Conservation (phyloP, 2,888 invertebrate genomes). For the Rotaria sp. region DNA sequence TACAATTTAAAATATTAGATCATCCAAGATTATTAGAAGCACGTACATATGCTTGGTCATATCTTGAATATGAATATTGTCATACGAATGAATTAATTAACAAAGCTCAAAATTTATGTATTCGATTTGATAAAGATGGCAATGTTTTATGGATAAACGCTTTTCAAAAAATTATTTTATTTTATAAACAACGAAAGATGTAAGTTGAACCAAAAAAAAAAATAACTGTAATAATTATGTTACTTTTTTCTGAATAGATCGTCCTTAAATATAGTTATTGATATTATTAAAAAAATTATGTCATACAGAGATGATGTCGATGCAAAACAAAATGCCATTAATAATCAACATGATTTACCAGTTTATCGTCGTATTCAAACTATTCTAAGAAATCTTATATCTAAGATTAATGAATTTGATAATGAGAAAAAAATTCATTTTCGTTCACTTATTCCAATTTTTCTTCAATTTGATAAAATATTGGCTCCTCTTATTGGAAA, state of each 20-base stretch:
- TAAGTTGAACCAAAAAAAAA: background rate
- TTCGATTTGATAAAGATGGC: background rate
- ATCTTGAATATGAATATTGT: conserved; percentile 1
- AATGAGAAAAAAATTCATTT: background rate
- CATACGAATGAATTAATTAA: background rate
- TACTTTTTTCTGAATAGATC: background rate
- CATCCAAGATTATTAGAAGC: background rate
- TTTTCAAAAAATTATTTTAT: background rate
- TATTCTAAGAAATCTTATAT: background rate
- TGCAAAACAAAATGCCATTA: background rate
- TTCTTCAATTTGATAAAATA: background rate
- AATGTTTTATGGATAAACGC: background rate
- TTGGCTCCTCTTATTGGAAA: background rate
- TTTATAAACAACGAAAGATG: background rate
- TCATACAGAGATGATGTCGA: background rate
- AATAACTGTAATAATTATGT: background rate
- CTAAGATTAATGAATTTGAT: background rate
- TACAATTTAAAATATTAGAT: background rate
- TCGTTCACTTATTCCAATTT: background rate
- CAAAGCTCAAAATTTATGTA: background rate
- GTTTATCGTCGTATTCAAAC: background rate
- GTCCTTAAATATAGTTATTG: background rate
- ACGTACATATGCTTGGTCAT: background rate
- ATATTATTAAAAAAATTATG: background rate
- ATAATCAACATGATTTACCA: conserved; percentile 4